Evolutionary conservation across 2,888 invertebrate genomes (phyloP), one percentile per base, ranked within the genome.

Genomic region (Eristalinus aeneus): DNA sequence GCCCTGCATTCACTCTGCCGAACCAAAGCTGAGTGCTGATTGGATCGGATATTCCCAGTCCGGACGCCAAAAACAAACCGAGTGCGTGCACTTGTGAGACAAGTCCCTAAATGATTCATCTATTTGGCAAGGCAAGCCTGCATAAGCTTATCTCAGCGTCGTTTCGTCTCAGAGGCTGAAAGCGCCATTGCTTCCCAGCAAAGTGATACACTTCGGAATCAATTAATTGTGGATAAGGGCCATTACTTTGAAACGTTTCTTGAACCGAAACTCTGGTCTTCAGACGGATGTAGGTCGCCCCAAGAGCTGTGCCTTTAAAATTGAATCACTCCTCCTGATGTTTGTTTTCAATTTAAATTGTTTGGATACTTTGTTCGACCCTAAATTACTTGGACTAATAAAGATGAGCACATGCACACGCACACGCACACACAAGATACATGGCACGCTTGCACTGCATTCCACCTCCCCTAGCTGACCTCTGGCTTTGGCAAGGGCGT

Each of bases 261-360:
- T 46, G 1, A 46, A n/a, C 46, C 46, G 46, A 16, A 46, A 46
- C 16, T 16, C 16, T 16, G 46, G 46, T 46, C 46, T 46, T n/a
- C n/a, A 16, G 1, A 16, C 16, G 46, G 1, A 46, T 16, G 46
- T 46, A 46, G 46, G 46, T 16, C 46, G 8, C 46, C 46, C 16
- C 16, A 8, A 6, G 46, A 16, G 16, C 16, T 46, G 16, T n/a
- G 16, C 46, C 16, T n/a, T 46, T 16, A 46, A 46, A 46, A 46
- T 46, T 46, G 46, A 16, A 46, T 46, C 46, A 46, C 46, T 46
- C 46, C 16, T 46, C 46, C 16, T 16, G 46, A 46, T 36, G 36
- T 23, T 23, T 53, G 32, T 74, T 31, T 65, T 65, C 74, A 65
- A 73, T 74, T 74, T 31, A 74, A 74, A 65, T 65, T 65, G 65